Evolutionary conservation across 2,888 invertebrate genomes (phyloP).

Genomic region (Diadegma fenestrale): DNA sequence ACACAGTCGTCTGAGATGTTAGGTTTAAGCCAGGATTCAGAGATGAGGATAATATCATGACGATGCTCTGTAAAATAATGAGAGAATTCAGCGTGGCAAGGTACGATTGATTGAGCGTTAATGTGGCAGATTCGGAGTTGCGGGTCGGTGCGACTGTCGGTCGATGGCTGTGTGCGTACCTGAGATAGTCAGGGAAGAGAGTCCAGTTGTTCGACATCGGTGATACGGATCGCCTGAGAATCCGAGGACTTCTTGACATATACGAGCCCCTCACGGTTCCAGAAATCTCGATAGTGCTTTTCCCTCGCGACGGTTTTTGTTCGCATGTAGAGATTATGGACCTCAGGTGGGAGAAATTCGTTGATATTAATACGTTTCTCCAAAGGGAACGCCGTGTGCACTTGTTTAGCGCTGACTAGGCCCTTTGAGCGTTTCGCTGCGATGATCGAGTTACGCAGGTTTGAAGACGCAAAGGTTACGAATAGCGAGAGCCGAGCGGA

Average conservation of each 20-base stretch:
- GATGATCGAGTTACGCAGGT: neutral
- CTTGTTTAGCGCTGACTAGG: neutral
- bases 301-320: neutral
- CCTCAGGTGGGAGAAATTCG: neutral
- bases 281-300: neutral
- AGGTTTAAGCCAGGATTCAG: conserved; percentile 38
- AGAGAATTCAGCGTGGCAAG: conserved; percentile 1
- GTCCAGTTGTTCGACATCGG: no score
- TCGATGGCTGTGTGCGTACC: neutral
- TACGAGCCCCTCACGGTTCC: neutral
- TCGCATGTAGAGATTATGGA: neutral
- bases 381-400: neutral
- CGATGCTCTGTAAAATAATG: neutral
- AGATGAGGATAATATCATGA: conserved; percentile 20
- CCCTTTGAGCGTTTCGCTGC: conserved; percentile 1
- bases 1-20: neutral
- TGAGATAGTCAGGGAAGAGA: neutral
- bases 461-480: neutral
- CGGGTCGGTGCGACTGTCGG: no score
- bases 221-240: neutral
- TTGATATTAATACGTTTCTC: neutral
- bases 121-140: no score
- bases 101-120: neutral
- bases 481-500: neutral
- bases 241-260: neutral